A percentile compares a stretch with the other conserved stretches of the same genome.
These are phyloP conservation scores for Platalea minor DNA, from an alignment of 2,797 vertebrate species.

Conservation along the genomic window DNA sequence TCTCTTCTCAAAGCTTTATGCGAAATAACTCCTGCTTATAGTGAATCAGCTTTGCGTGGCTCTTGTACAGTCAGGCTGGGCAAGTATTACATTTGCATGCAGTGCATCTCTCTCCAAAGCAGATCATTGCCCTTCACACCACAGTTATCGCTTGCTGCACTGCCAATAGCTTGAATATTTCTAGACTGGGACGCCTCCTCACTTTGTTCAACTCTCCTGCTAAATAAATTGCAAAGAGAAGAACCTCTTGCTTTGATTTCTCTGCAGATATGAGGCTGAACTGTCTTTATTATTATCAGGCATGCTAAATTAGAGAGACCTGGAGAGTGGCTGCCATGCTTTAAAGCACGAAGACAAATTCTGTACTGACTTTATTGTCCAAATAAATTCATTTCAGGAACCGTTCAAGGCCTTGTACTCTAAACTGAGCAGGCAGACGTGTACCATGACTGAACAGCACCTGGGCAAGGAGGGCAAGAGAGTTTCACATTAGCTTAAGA, in stretches of 20 bases:
- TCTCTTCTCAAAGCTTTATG: neutral
- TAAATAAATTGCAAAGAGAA: neutral
- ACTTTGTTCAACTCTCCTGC: neutral
- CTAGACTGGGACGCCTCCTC: neutral
- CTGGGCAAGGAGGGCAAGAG: neutral
- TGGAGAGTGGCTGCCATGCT: neutral
- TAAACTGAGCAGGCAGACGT: neutral
- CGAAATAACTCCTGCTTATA: neutral
- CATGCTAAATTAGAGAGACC: neutral
- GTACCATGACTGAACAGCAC: neutral
- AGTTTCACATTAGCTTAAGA: neutral
- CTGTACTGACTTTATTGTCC: neutral
- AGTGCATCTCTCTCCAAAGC: neutral
- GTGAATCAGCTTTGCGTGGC: neutral
- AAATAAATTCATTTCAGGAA: neutral
- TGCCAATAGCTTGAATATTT: neutral
- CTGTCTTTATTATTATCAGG: neutral
- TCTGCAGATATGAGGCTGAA: neutral
- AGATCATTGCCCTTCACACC: neutral
- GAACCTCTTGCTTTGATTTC: neutral
- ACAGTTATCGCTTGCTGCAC: neutral
- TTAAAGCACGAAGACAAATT: neutral
- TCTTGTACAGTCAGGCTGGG: neutral
- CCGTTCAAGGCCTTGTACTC: neutral
- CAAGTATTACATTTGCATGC: neutral